phyloP scores from a whole-genome alignment of 2,888 invertebrate genomes.

The Aspidiotus destructor region DNA sequence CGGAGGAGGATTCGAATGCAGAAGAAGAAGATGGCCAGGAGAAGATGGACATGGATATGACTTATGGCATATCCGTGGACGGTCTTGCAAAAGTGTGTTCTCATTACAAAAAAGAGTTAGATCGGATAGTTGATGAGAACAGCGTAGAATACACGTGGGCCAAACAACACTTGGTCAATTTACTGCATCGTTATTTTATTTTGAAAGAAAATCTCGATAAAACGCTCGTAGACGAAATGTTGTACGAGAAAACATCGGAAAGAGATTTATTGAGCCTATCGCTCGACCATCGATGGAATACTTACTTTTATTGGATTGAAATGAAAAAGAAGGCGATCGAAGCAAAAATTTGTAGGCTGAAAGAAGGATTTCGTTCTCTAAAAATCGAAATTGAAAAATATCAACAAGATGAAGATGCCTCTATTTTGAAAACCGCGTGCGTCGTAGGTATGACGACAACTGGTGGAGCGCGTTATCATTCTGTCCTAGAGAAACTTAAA shows the following conservation, averaged over 20 bases:
- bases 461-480: neutral
- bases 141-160: neutral
- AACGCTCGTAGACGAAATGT: neutral
- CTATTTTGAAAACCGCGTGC: neutral
- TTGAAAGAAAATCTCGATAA: neutral
- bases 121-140: neutral
- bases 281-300: neutral
- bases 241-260: neutral
- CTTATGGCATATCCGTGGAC: neutral
- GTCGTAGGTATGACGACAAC: constrained; percentile 2
- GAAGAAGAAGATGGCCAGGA: neutral
- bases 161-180: neutral
- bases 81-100: neutral
- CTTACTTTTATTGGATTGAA: neutral
- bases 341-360: neutral
- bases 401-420: neutral
- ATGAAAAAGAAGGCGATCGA: neutral
- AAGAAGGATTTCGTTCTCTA: neutral
- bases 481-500: neutral
- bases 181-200: neutral
- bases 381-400: neutral
- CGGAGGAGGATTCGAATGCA: neutral
- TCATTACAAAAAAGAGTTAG: neutral
- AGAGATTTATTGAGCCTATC: constrained; percentile 1
- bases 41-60: neutral